These are phyloP conservation scores for Paedocypris sp. DNA, from an alignment of 2,113 vertebrate genomes.

Conservation along the genomic window DNA sequence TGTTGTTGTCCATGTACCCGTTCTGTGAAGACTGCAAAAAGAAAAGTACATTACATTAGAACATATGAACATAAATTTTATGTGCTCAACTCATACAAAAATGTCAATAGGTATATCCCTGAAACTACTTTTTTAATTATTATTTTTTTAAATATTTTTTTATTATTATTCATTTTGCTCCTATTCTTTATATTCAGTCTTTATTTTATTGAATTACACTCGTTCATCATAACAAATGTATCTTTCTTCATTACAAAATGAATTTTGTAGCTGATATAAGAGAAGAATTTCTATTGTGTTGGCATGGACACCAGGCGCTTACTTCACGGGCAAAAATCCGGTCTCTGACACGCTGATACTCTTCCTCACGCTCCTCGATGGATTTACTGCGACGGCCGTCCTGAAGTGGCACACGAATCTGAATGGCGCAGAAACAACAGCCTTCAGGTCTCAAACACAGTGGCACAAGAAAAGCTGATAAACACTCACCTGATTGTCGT, in stretches of 20 bases:
- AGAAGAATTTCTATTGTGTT: no score
- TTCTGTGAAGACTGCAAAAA: constrained; percentile 88
- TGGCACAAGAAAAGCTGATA: not conserved
- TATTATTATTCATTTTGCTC: no score
- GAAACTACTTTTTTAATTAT: no score
- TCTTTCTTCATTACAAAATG: no score
- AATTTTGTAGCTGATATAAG: no score
- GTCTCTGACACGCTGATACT: constrained; percentile 96
- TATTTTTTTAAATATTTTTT: no score
- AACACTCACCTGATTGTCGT: constrained; percentile 85
- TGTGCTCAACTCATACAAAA: no score
- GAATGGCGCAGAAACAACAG: constrained; percentile 27
- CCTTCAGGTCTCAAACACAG: not conserved
- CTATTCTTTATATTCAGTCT: no score
- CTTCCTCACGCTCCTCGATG: constrained; percentile 95
- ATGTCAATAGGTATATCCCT: no score
- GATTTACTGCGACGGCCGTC: constrained; percentile 97
- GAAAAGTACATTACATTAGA: no score
- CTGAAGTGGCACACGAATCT: constrained; percentile 98
- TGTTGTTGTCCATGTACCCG: constrained; percentile 91
- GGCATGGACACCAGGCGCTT: constrained; percentile 45
- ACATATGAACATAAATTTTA: constrained; percentile 52
- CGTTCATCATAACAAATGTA: no score
- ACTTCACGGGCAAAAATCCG: constrained; percentile 98
- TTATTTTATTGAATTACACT: no score